Percentiles rank a stretch among this genome's conserved stretches.
These are phyloP conservation scores for Takifugu ocellatus DNA, from an alignment of 2,797 vertebrate species.

Conservation along the genomic window DNA sequence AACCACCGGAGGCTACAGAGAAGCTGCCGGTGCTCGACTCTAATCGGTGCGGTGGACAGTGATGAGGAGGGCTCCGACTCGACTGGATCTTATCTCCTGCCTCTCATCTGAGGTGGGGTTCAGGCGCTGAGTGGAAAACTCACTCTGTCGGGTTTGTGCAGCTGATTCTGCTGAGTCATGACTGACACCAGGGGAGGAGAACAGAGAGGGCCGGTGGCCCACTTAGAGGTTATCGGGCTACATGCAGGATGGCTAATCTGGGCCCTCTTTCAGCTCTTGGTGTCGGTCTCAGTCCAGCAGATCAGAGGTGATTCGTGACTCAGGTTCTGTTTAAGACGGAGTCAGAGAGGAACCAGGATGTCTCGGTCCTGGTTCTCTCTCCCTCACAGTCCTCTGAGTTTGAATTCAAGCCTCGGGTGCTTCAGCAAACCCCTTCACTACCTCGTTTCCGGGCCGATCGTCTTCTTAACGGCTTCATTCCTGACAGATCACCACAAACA, in stretches of 20 bases:
- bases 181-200: slow-evolving; percentile 38
- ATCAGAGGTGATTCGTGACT: slow-evolving; percentile 42
- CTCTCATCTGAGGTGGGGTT: slow-evolving; percentile 50
- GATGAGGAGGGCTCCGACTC: slow-evolving; percentile 26
- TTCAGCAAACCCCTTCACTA: slow-evolving; percentile 72
- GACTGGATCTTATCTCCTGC: slow-evolving; percentile 44
- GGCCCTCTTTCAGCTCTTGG: slow-evolving; percentile 30
- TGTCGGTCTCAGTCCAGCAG: slow-evolving; percentile 32
- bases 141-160: no score
- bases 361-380: slow-evolving; percentile 46
- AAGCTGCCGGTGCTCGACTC: slow-evolving; percentile 25
- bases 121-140: slow-evolving; percentile 38
- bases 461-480: slow-evolving; percentile 73
- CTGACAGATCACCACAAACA: slow-evolving; percentile 73
- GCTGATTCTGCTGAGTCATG: slow-evolving; percentile 44
- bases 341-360: slow-evolving; percentile 42
- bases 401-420: slow-evolving; percentile 56
- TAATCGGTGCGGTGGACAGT: slow-evolving; percentile 48
- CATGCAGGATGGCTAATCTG: slow-evolving; percentile 11
- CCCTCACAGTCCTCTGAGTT: slow-evolving; percentile 44
- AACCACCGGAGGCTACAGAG: slow-evolving; percentile 49
- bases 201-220: slow-evolving; percentile 49
- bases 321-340: slow-evolving; percentile 47
- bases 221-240: slow-evolving; percentile 41
- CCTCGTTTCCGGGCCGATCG: slow-evolving; percentile 72